Evolutionary conservation across 2,113 vertebrate species (phyloP).

Genomic region (Paratilapia polleni): DNA sequence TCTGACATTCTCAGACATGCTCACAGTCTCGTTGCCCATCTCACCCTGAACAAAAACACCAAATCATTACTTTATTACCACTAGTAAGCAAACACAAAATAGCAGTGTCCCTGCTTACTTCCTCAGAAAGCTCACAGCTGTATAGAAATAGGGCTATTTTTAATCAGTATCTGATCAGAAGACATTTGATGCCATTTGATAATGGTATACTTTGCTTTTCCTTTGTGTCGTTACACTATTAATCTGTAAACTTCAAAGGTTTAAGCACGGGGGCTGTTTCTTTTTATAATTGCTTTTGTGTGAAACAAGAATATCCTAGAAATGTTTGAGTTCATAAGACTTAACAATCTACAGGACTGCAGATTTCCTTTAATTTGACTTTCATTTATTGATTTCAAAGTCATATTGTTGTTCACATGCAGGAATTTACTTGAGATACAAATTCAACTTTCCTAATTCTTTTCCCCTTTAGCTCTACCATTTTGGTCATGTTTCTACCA

Average conservation of each 20-base stretch:
- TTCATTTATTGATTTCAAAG: background rate
- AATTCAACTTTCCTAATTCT: background rate
- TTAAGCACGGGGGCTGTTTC: background rate
- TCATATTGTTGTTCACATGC: background rate
- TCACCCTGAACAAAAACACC: conserved; percentile 60
- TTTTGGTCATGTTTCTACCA: background rate
- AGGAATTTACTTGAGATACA: background rate
- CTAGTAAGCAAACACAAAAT: background rate
- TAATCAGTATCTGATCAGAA: conserved; percentile 4
- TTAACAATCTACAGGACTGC: background rate
- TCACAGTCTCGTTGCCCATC: conserved; percentile 28
- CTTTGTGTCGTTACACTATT: background rate
- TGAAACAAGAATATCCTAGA: background rate
- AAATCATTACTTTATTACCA: background rate
- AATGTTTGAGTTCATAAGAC: background rate
- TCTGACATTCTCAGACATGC: conserved; percentile 19
- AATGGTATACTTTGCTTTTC: background rate
- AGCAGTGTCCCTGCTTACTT: background rate
- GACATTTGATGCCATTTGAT: background rate
- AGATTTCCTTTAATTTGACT: background rate
- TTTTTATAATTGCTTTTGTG: too few species aligned
- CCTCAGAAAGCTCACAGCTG: background rate
- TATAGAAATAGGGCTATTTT: background rate
- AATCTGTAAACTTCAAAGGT: background rate
- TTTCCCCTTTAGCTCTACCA: background rate